Conservation (phyloP, 2,888 invertebrate genomes). For the Brachylomia viminalis region DNA sequence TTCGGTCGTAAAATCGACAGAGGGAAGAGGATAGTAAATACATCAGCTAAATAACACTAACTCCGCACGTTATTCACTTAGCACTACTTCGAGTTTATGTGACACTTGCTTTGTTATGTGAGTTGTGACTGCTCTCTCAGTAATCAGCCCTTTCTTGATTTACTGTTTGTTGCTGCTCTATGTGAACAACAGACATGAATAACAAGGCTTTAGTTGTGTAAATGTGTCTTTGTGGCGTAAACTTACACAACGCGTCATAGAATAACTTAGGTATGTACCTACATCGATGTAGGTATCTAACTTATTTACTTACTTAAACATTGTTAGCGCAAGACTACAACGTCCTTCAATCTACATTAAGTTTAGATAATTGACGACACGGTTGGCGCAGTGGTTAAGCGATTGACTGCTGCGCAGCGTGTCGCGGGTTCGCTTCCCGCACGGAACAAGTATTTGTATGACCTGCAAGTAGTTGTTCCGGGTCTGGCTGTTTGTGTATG, state of each 20-base stretch:
- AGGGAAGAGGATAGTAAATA: slow-evolving; percentile 50
- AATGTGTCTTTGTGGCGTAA: slow-evolving; percentile 39
- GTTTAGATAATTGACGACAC: no score
- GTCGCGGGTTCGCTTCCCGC: no score
- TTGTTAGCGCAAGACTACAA: not conserved
- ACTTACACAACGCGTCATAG: slow-evolving; percentile 26
- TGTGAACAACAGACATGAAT: slow-evolving; percentile 42
- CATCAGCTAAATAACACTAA: slow-evolving; percentile 47
- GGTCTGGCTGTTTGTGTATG: no score
- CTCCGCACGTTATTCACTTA: slow-evolving; percentile 58
- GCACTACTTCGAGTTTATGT: slow-evolving; percentile 59
- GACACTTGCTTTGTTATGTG: slow-evolving; percentile 54
- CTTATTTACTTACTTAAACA: not conserved
- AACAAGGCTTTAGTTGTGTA: slow-evolving; percentile 35
- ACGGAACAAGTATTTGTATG: no score
- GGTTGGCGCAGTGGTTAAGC: no score
- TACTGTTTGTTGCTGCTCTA: slow-evolving; percentile 30
- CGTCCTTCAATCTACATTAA: not conserved
- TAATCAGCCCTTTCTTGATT: slow-evolving; percentile 56
- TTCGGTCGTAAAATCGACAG: slow-evolving; percentile 42
- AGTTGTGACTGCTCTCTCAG: slow-evolving; percentile 48
- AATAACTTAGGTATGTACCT: slow-evolving; percentile 6
- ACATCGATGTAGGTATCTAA: not conserved
- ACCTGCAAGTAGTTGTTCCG: no score
- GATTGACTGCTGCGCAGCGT: no score